Evolutionary conservation across 2,797 vertebrate genomes (phyloP), one percentile per base, ranked within the genome.

Genomic region (Steatocranus sp.): DNA sequence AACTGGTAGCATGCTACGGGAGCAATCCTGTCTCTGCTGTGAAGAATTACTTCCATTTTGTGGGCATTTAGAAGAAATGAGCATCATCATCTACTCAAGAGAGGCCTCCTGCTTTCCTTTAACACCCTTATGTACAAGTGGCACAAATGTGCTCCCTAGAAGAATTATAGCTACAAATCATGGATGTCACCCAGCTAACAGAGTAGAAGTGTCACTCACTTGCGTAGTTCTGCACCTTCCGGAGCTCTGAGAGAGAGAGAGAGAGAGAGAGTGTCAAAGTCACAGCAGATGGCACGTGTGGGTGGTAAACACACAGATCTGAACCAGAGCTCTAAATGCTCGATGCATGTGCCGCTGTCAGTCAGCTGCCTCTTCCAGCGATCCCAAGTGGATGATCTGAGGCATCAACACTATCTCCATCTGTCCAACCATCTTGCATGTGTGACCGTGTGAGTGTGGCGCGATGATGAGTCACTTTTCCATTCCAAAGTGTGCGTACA

Each of bases 181-280:
- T 10, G 4, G 25, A 61, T 50, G 46, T 43, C 20, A 56, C 4
- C 20, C 11, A 34, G 4, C 3, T 38, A 9, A 78, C 10, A 27
- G 25, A 73, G 14, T 7, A 34, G 5, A 49, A 11, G 20, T 73
- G 12, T 53, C 79, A 95, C 95, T 95, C 79, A 95, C 96, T 96
- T 78, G 96, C 84, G 34, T 96, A 97, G 90, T 96, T 97, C 90
- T 97, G 96, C 41, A 97, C 78, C 81, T 96, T 97, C 48, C 94
- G 91, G 10, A 96, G 93, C 80, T 97, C 96, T 97, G 93, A 76
- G 14, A 78, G 18, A 48, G 34, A 70, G 36, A 74, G 15, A 84
- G 23, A 61, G 2, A 17, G 14, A 58, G 20, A 23, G 30, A 17
- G 41, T 46, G 75, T 84, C 76, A 83, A 80, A 87, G 89, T 91